Evolutionary conservation across 2,888 invertebrate species (phyloP), one percentile per base, ranked within the genome.

Genomic region (Campoletis raptor): DNA sequence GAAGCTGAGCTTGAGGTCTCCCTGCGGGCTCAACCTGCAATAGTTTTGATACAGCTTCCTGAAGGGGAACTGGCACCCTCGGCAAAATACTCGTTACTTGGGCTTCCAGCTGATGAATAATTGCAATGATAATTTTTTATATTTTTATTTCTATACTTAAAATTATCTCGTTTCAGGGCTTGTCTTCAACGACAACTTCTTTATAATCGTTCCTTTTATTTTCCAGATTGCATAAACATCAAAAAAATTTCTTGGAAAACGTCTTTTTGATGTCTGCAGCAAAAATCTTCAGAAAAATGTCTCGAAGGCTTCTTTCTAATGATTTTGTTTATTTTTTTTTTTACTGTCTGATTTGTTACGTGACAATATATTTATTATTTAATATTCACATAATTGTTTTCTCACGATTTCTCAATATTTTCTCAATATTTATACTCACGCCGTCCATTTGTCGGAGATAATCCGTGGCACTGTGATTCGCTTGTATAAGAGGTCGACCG

Each of bases 381-480:
- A n/a, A n/a, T n/a, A n/a, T n/a, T n/a, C n/a, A n/a, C n/a, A n/a
- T n/a, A n/a, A n/a, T n/a, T n/a, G n/a, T n/a, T n/a, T n/a, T n/a
- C n/a, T n/a, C n/a, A n/a, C n/a, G n/a, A n/a, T n/a, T n/a, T n/a
- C n/a, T n/a, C n/a, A n/a, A n/a, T n/a, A n/a, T n/a, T n/a, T n/a
- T n/a, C n/a, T n/a, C n/a, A n/a, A n/a, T n/a, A n/a, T n/a, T n/a
- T n/a, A n/a, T n/a, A n/a, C n/a, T n/a, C n/a, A 99, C 99, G 95
- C 96, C 96, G 94, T 99, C 99, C 86, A 99, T 95, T 95, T 99
- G 99, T 94, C 98, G 99, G 92, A 97, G 95, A 95, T 99, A 99
- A 87, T 97, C 96, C 88, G 98, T 97, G 67, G 97, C 97, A 91
- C 98, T 98, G 95, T 99, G 98, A 93, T 97, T 97, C 18, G 99